phyloP scores from a whole-genome alignment of 2,113 vertebrate genomes.

The Oryctolagus cuniculus region mOryCun1.1 NC_091442.1:67276501-67277000 shows the following conservation, averaged over 20 bases:
- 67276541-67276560: neutral
- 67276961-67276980: too few species aligned
- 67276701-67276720: neutral
- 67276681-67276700: neutral
- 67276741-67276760: neutral
- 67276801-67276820: neutral
- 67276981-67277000: too few species aligned
- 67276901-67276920: too few species aligned
- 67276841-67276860: neutral
- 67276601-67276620: neutral
- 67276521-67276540: neutral
- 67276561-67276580: neutral
- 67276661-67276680: conserved; percentile 37
- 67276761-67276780: neutral
- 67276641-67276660: neutral
- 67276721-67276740: conserved; percentile 16
- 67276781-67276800: neutral
- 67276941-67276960: too few species aligned
- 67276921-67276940: too few species aligned
- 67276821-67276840: conserved; percentile 6
- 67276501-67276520: neutral
- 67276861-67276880: too few species aligned
- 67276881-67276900: too few species aligned
- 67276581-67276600: neutral
- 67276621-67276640: neutral